Conservation (phyloP, 1,140 invertebrate genomes). For the Diorhabda elongata region DNA sequence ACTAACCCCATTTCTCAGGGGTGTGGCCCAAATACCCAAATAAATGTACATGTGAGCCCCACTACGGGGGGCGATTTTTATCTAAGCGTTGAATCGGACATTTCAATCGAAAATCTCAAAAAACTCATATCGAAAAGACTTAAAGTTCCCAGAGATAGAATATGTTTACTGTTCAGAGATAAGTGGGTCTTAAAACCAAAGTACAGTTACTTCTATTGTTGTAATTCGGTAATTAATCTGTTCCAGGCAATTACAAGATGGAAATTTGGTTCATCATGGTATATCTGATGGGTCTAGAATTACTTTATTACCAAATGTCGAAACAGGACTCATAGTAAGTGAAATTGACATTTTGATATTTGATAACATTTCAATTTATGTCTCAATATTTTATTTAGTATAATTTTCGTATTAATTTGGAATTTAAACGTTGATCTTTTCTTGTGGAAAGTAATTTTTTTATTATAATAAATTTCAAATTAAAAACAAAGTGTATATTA, state of each 20-base stretch:
- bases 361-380: slow-evolving; percentile 8
- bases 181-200: slow-evolving; percentile 62
- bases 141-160: slow-evolving; percentile 87
- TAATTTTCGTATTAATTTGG: slow-evolving; percentile 1
- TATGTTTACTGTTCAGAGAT: slow-evolving; percentile 85
- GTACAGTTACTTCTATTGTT: slow-evolving; percentile 35
- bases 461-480: no score
- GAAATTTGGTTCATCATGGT: slow-evolving; percentile 80
- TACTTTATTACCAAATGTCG: slow-evolving; percentile 86
- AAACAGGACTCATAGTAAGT: slow-evolving; percentile 90
- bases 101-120: slow-evolving; percentile 82
- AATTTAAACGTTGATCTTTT: slow-evolving; percentile 4
- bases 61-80: slow-evolving; percentile 88
- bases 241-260: slow-evolving; percentile 80
- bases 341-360: neutral
- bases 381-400: neutral
- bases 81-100: slow-evolving; percentile 70
- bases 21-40: slow-evolving; percentile 66
- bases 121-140: slow-evolving; percentile 87
- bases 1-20: slow-evolving; percentile 50
- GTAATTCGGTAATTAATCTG: slow-evolving; percentile 34
- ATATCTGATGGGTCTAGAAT: slow-evolving; percentile 82
- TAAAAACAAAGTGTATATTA: no score
- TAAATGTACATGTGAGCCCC: slow-evolving; percentile 78
- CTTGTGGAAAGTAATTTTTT: slow-evolving; percentile 4